Evolutionary conservation across 2,797 vertebrate species (phyloP), one percentile per base, ranked within the genome.

Genomic region (Ispidina picta): DNA sequence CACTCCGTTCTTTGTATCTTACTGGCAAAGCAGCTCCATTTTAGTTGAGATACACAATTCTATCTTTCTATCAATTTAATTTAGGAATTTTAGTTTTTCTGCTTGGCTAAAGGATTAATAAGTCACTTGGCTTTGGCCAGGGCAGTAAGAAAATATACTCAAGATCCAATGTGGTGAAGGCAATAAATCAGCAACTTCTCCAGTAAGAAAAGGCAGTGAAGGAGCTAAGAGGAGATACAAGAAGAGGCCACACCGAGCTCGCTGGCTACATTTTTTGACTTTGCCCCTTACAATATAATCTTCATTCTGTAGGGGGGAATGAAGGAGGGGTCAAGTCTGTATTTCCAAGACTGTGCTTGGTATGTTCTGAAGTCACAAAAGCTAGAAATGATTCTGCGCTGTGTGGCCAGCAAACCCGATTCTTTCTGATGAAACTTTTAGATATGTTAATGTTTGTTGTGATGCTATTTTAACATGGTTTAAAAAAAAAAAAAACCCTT

Each of bases 41-140:
- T 46, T 2, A 2, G 20, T 4, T 23, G 52, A 66, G 39, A 35
- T 4, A 31, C 5, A 17, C 4, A 9, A 4, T 51, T 75, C 85
- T 62, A 26, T 68, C 12, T 62, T 74, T 82, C 46, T 20, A 48
- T 43, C 63, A 80, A 44, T 2, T 22, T 8, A 9, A 3, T 58
- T 62, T 39, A 65, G 35, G 29, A 88, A 77, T 44, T 15, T 1
- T 6, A 71, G 8, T 52, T 8, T 48, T 52, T 75, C 48, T 81
- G 5, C 25, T 85, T 87, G 28, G 20, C 63, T 69, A 59, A 85
- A 68, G 20, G 18, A 60, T 62, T 66, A 54, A 56, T 35, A 59
- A 59, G 3, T 11, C 23, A 5, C n/a, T 65, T 0, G 0, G 5
- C 31, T 73, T 55, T 66, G 31, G 7, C n/a, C 3, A 1, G 28